Evolutionary conservation across 2,888 invertebrate genomes (phyloP).

Genomic region (Mimumesa dahlbomi): DNA sequence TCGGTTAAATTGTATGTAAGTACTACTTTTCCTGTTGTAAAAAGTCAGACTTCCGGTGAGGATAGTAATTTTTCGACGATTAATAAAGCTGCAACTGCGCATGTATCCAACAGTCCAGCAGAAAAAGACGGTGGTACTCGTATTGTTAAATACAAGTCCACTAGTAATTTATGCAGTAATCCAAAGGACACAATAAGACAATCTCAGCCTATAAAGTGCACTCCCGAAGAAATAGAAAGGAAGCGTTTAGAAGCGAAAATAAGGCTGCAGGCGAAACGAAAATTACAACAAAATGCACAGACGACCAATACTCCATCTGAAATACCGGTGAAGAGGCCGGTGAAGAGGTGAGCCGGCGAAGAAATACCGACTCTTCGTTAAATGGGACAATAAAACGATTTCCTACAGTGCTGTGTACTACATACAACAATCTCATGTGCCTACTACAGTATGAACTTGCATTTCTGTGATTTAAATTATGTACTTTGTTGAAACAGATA

Average conservation of each 20-base stretch:
- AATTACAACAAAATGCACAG: conserved; percentile 51
- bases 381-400: not conserved
- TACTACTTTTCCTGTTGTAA: conserved; percentile 41
- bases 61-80: conserved; percentile 33
- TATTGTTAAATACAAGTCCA: conserved; percentile 47
- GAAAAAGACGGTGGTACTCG: conserved; percentile 52
- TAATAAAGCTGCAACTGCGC: conserved; percentile 34
- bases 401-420: not conserved
- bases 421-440: not conserved
- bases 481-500: conserved; percentile 4
- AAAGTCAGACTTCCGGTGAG: conserved; percentile 11
- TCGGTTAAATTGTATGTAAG: conserved; percentile 55
- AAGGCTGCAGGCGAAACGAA: conserved; percentile 82
- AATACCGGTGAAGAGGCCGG: conserved; percentile 27
- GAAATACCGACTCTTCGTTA: not conserved
- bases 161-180: conserved; percentile 37
- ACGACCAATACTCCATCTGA: conserved; percentile 6
- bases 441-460: not conserved
- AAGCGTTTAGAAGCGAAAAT: conserved; percentile 84
- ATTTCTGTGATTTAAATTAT: conserved; percentile 16
- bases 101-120: conserved; percentile 57
- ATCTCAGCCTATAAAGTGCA: conserved; percentile 74
- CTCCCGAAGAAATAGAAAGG: conserved; percentile 84
- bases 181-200: conserved; percentile 32
- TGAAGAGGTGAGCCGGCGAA: conserved; percentile 62